These are phyloP conservation scores for Rhinogobius similis DNA, from an alignment of 2,113 vertebrate species.

Conservation along the genomic window DNA sequence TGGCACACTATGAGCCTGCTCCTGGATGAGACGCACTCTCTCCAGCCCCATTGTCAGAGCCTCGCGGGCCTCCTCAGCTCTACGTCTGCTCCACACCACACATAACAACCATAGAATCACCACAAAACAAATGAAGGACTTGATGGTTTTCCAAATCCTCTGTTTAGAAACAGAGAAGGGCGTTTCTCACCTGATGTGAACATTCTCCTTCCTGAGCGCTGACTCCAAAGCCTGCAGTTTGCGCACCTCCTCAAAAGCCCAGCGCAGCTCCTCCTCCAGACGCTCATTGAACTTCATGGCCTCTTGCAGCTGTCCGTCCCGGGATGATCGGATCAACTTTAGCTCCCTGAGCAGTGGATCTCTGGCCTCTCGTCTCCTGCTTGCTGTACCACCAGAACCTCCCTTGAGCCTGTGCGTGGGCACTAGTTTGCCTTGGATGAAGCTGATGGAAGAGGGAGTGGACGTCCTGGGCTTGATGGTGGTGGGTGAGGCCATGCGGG, in stretches of 20 bases:
- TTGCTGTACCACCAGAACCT: constrained; percentile 1
- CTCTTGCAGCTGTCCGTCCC: constrained; percentile 79
- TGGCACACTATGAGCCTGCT: constrained; percentile 65
- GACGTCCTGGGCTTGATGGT: not conserved
- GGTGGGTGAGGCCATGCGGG: not conserved
- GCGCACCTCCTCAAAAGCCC: constrained; percentile 62
- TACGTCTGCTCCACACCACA: constrained; percentile 49
- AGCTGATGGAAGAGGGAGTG: constrained; percentile 30
- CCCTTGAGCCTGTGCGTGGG: constrained; percentile 46
- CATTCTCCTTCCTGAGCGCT: constrained; percentile 68
- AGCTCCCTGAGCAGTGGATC: constrained; percentile 75
- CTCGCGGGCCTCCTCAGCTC: constrained; percentile 74
- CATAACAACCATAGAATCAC: not conserved
- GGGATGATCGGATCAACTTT: constrained; percentile 75
- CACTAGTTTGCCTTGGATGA: constrained; percentile 39
- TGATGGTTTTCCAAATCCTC: not conserved
- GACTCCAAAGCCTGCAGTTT: constrained; percentile 57
- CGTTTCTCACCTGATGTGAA: constrained; percentile 60
- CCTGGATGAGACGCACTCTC: constrained; percentile 74
- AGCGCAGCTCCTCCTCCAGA: constrained; percentile 76
- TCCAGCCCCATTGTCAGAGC: constrained; percentile 70
- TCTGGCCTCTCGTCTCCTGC: constrained; percentile 40
- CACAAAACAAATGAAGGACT: not conserved
- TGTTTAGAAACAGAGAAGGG: not conserved
- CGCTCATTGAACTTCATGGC: constrained; percentile 74